Evolutionary conservation across 2,888 invertebrate species (phyloP), one percentile per base, ranked within the genome.

Genomic region (Chalcis sispes): DNA sequence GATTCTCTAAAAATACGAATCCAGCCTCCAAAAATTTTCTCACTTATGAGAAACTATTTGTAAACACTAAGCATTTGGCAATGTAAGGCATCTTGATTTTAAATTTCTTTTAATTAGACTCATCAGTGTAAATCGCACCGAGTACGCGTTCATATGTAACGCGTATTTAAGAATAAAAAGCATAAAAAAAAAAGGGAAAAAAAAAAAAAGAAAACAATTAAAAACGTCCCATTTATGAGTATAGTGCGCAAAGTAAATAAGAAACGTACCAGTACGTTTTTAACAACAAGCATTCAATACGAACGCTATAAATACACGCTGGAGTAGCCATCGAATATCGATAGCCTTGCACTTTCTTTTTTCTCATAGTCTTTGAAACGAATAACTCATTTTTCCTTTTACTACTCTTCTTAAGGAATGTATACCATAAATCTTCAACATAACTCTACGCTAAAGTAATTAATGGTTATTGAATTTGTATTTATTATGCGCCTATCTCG

Each of bases 231-330:
- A 46, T 56, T 66, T 18, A 18, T 40, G 61, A 65, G 42, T 48
- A 25, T 20, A 64, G n/a, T 15, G 13, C 66, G 70, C 58, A 72
- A 74, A 70, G 50, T 50, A 78, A 62, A 54, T 56, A 46, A 65
- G 23, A 72, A 85, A 87, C 86, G 86, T 87, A 86, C 85, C 86
- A 85, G 86, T 86, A 87, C 85, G 86, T 86, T 83, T 83, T 79
- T 79, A 83, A 84, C 82, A 82, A 82, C 82, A 85, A 85, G 83
- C 85, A 84, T 82, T 84, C 78, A 83, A 82, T 25, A 46, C 71
- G 65, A 77, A 58, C 76, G 77, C 71, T 79, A 79, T 78, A 80
- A 67, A 79, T 78, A 81, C 76, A 80, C 65, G 72, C 54, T 70
- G 58, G 20, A 77, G 54, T 74, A 10, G 54, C 58, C 75, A 48